Evolutionary conservation across 2,113 vertebrate genomes (phyloP), one percentile per base, ranked within the genome.

Genomic region (Triplophysa dalaica): DNA sequence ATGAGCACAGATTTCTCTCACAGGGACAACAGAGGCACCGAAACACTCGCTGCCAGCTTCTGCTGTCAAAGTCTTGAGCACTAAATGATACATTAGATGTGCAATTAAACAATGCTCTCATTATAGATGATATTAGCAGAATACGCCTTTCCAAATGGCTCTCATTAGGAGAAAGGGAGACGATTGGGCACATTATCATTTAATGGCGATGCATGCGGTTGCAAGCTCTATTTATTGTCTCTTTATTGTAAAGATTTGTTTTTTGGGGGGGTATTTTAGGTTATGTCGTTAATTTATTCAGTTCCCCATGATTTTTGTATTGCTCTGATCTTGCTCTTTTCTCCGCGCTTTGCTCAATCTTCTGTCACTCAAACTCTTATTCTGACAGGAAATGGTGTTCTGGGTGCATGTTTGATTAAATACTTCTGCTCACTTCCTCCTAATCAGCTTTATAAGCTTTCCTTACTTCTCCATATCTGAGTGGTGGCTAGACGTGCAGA

Each of bases 41-140:
- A 70, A 77, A 70, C 68, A 70, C 52, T 26, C 54, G 54, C 66
- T 78, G 78, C 82, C 82, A 81, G 63, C 82, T 65, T 41, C 54
- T 77, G 73, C 82, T 78, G 77, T 81, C 52, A 81, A 74, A 84
- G 68, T 78, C 82, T 68, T 74, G 62, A 78, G 75, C 29, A 41
- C 69, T 84, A 84, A 83, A 81, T 70, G 75, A 81, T 60, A 84
- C 82, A 84, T 84, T 77, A 81, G 54, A 63, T 68, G 78, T 81
- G 82, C 82, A 84, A 81, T 84, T 81, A 84, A 80, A 81, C 82
- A 84, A 72, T 73, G 75, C 68, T 43, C 74, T 81, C 66, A 78
- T 84, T 81, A 80, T 73, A 73, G 64, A 75, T 80, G 66, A 80
- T 81, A 81, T 81, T 77, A 74, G 63, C 69, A 19, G 69, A 78